Evolutionary conservation across 2,113 vertebrate genomes (phyloP).

Genomic region (Xenus cinereus): DNA sequence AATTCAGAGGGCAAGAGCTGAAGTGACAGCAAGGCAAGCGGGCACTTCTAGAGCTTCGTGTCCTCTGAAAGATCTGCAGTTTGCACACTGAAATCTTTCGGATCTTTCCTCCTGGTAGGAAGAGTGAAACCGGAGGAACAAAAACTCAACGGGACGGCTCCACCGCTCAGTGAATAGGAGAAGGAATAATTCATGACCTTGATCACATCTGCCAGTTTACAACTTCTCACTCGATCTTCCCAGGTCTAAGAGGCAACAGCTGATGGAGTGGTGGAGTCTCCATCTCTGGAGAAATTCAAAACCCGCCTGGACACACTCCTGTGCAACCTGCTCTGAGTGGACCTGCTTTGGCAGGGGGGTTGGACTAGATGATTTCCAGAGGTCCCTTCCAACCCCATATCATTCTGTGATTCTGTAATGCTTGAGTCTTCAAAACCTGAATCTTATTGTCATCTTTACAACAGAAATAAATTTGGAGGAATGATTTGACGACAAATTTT

Average conservation of each 20-base stretch:
- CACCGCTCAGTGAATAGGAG: not conserved
- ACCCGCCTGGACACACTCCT: no score
- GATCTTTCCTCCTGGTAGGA: not conserved
- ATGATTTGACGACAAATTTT: not conserved
- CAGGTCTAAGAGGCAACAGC: not conserved
- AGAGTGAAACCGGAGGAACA: not conserved
- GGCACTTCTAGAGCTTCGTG: not conserved
- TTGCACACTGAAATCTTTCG: not conserved
- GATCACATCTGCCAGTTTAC: not conserved
- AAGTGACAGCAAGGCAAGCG: not conserved
- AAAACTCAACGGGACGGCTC: not conserved
- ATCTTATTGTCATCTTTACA: not conserved
- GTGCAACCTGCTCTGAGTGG: no score
- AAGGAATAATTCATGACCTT: conserved; percentile 3
- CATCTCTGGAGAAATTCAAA: no score
- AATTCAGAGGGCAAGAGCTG: conserved; percentile 52
- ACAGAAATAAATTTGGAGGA: not conserved
- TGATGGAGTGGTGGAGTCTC: not conserved
- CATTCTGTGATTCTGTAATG: not conserved
- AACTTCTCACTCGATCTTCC: not conserved
- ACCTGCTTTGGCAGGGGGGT: no score
- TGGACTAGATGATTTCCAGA: no score
- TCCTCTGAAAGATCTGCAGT: not conserved
- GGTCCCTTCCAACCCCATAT: no score
- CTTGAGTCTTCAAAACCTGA: not conserved